Percentiles rank a stretch among this genome's conserved stretches.
phyloP scores from a whole-genome alignment of 2,797 vertebrate species.

The Lepilemur ruficaudatus region DNA sequence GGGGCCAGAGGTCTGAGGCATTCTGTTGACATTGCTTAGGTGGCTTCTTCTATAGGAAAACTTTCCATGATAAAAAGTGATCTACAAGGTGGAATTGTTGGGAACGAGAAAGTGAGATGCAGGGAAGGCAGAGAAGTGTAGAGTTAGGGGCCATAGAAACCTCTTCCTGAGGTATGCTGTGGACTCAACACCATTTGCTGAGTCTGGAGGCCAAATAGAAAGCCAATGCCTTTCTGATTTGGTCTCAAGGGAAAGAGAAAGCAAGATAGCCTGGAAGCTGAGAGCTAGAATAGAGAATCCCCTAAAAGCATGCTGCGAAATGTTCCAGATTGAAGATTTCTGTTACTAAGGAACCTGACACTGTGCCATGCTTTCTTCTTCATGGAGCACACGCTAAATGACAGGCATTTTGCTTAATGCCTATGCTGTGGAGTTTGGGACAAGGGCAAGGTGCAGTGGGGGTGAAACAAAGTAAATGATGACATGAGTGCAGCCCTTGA shows the following conservation, averaged over 20 bases:
- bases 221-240: not conserved
- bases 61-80: not conserved
- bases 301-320: not conserved
- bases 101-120: not conserved
- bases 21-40: slow-evolving; percentile 21
- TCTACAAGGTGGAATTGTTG: not conserved
- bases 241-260: not conserved
- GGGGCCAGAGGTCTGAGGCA: not conserved
- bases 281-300: not conserved
- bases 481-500: not conserved
- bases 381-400: not conserved
- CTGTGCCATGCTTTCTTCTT: not conserved
- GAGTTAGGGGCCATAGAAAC: not conserved
- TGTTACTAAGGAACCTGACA: not conserved
- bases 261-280: not conserved
- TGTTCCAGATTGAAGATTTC: not conserved
- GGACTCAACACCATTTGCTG: not conserved
- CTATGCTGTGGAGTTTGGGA: not conserved
- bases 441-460: not conserved
- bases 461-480: not conserved
- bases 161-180: not conserved
- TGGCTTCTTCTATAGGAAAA: not conserved
- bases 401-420: not conserved
- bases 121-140: not conserved
- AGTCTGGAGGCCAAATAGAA: not conserved